A percentile compares a stretch with the other conserved stretches of the same genome.
Evolutionary conservation across 2,797 vertebrate genomes (phyloP).

Genomic region (Falco columbarius): DNA sequence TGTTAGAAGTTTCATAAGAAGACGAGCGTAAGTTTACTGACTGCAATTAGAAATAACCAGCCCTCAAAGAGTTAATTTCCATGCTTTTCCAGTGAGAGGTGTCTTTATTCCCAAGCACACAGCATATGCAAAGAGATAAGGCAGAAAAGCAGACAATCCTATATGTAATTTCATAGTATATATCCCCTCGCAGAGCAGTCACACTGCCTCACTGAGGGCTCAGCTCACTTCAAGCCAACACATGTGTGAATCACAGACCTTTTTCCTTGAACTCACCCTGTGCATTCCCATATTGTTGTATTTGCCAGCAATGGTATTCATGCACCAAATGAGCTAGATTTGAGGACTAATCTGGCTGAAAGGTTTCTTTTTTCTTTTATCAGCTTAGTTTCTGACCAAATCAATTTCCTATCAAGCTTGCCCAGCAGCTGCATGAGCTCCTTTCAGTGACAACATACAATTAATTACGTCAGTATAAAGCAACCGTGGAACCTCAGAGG

Average conservation of each 20-base stretch:
- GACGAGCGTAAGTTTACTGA: neutral
- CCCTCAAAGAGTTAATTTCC: neutral
- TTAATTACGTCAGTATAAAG: neutral
- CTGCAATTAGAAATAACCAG: neutral
- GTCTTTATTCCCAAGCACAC: neutral
- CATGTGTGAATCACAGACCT: rapidly evolving
- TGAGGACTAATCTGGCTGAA: neutral
- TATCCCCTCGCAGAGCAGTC: neutral
- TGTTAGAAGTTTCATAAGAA: neutral
- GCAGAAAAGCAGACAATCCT: neutral
- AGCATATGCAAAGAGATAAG: neutral
- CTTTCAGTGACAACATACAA: neutral
- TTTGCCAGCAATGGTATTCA: neutral
- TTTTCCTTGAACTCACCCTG: neutral
- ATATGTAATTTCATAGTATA: neutral
- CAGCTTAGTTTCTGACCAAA: neutral
- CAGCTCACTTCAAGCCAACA: neutral
- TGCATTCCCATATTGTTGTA: neutral
- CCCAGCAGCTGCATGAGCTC: neutral
- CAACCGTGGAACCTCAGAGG: neutral
- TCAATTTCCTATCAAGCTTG: neutral
- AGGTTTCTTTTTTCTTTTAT: neutral
- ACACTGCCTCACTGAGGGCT: neutral
- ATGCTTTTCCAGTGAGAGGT: neutral
- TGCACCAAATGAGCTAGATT: neutral